Evolutionary conservation across 2,797 vertebrate genomes (phyloP), one percentile per base, ranked within the genome.

Genomic region (Notamacropus eugenii): DNA sequence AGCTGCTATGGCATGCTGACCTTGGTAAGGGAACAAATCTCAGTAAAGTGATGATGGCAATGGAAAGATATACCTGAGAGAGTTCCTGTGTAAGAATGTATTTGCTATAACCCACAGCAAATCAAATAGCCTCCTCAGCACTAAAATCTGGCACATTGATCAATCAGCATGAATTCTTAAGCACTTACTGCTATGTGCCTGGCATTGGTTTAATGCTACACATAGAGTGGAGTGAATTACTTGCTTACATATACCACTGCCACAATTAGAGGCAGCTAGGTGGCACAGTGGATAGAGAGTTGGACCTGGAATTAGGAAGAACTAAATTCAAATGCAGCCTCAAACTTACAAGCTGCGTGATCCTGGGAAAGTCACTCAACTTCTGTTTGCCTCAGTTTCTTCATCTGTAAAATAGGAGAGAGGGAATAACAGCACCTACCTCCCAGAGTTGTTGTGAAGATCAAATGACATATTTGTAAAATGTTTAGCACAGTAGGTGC

Each of bases 1-100:
- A 97, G 97, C 96, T 98, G 96, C 62, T 97, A 93, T 91, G 93
- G 96, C 94, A 98, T 97, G 91, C 87, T 97, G 96, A 98, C 97
- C 97, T 98, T 97, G 93, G 29, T 54, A 91, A 62, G 95, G 92
- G 54, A 95, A 74, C 67, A 87, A 31, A 50, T 5, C 62, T 90
- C 87, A 95, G 93, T 82, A 93, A 96, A 97, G 91, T 55, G n/a
- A 96, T 14, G 90, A 92, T 54, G 55, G 55, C 74, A 82, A 91
- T 19, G 4, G 52, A 90, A 67, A 82, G 31, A 91, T 9, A 2
- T 93, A 94, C 55, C 46, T 34, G 58, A 94, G 91, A 92, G 24
- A 94, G 90, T 19, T 67, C 59, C 58, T n/a, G 96, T 27, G 67
- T 50, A 67, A 93, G 91, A 92, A 92, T 55, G 90, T 29, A 90